Evolutionary conservation across 2,797 vertebrate species (phyloP).

Genomic region (Phalloptychus januarius): DNA sequence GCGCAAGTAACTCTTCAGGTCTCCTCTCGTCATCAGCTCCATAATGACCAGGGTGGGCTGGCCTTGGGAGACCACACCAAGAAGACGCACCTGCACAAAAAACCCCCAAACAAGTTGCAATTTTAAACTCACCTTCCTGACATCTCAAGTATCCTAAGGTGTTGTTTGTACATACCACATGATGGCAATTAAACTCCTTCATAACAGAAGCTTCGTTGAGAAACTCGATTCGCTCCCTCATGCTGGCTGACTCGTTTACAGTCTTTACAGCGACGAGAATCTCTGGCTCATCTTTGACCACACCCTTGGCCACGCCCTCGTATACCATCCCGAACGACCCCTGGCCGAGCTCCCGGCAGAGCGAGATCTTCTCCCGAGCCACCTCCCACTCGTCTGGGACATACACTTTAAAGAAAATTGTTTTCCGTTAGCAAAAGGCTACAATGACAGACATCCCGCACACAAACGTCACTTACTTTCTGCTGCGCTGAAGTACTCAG

Average conservation of each 20-base stretch:
- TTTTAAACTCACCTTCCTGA: neutral
- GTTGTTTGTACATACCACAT: constrained; percentile 85
- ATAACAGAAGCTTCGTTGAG: constrained; percentile 98
- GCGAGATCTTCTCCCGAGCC: constrained; percentile 92
- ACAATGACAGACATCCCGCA: neutral
- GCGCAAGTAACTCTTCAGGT: constrained; percentile 95
- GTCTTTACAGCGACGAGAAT: constrained; percentile 96
- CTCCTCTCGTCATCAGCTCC: constrained; percentile 98
- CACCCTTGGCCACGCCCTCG: constrained; percentile 94
- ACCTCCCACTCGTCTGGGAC: constrained; percentile 99
- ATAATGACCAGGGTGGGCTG: constrained; percentile 98
- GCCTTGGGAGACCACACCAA: constrained; percentile 97
- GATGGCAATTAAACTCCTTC: constrained; percentile 99
- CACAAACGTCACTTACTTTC: constrained; percentile 86
- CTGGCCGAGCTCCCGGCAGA: constrained; percentile 94
- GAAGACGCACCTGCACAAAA: constrained; percentile 88
- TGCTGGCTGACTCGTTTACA: constrained; percentile 95
- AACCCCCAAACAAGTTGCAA: neutral
- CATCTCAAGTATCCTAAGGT: neutral
- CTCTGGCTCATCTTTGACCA: constrained; percentile 94
- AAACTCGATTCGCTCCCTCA: constrained; percentile 97
- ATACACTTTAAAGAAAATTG: constrained; percentile 82
- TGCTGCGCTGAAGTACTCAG: constrained; percentile 97
- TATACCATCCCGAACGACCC: constrained; percentile 99
- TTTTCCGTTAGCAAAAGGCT: neutral